These are phyloP conservation scores for Coelogynopora nodosa DNA, from an alignment of 2,888 invertebrate genomes.

Conservation along the genomic window DNA sequence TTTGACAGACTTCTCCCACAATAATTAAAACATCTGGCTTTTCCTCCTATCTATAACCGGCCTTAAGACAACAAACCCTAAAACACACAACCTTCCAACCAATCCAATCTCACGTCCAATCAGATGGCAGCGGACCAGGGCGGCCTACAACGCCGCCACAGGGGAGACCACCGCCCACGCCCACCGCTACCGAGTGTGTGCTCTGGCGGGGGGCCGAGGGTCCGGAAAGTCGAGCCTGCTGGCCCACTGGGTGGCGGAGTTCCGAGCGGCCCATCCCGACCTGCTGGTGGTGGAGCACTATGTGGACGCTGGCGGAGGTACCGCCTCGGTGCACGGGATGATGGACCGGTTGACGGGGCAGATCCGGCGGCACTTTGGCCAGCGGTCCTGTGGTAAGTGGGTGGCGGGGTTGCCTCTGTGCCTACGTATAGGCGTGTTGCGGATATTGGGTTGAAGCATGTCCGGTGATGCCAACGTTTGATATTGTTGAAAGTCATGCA, in stretches of 20 bases:
- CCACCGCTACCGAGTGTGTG: neutral
- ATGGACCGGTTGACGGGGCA: slow-evolving; percentile 48
- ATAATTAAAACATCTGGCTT: neutral
- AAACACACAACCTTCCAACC: too few species aligned
- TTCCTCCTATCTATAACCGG: too few species aligned
- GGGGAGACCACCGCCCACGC: neutral
- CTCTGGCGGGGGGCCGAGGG: slow-evolving; percentile 55
- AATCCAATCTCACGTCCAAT: too few species aligned
- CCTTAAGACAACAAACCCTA: too few species aligned
- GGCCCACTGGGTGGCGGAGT: slow-evolving; percentile 55
- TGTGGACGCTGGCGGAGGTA: slow-evolving; percentile 53
- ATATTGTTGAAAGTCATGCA: too few species aligned
- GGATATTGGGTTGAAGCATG: too few species aligned
- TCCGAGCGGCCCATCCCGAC: slow-evolving; percentile 49
- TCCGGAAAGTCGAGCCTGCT: slow-evolving; percentile 56
- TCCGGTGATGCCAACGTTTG: too few species aligned
- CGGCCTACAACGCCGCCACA: neutral
- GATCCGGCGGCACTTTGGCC: slow-evolving; percentile 41
- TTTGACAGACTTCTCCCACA: too few species aligned
- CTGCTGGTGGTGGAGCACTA: slow-evolving; percentile 39
- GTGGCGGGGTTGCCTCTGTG: too few species aligned
- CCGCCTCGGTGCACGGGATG: slow-evolving; percentile 53
- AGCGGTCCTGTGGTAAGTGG: neutral
- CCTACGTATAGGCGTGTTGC: too few species aligned
- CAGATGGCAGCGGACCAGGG: neutral